Evolutionary conservation across 2,888 invertebrate species (phyloP), one percentile per base, ranked within the genome.

Genomic region (Drosophila quinaria): DNA sequence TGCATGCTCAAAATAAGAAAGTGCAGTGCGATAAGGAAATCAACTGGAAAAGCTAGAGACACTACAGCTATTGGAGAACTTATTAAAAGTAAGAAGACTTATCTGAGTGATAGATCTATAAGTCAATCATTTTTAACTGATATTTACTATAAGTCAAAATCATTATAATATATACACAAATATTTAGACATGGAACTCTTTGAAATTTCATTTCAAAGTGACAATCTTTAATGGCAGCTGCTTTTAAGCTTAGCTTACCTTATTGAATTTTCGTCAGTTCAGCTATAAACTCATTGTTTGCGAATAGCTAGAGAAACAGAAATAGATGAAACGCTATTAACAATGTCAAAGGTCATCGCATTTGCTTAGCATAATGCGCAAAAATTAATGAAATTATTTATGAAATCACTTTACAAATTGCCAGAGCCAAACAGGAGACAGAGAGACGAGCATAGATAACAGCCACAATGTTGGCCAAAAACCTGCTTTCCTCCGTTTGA

Each of bases 361-460:
- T 77, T 77, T 76, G 69, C 51, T 69, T 75, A 64, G 25, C 46
- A 46, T 50, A 76, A 77, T 66, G 70, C 74, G 35, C 35, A 41
- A 44, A 76, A 74, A 75, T 72, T 72, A 78, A 72, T 61, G 61
- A 78, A 78, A 78, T 75, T 66, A 78, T 73, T 59, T 72, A 49
- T 55, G 41, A 72, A 78, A 69, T 75, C 78, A 78, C 68, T 78
- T 78, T 63, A 68, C 64, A 59, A 77, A 74, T 74, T 62, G 52
- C 29, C 46, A 52, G n/a, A 49, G 35, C 33, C 51, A 51, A 33
- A 54, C 15, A 22, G 37, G 3, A 56, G 41, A 17, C 19, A 22
- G 4, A 54, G 17, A 55, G 31, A 22, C 11, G 4, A 25, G 39
- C 13, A 39, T n/a, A 31, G 55, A 55, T 44, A 67, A 66, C 55